Base-by-base conservation (phyloP, 1,140 invertebrate genomes). In the Drosophila burlai region DNA sequence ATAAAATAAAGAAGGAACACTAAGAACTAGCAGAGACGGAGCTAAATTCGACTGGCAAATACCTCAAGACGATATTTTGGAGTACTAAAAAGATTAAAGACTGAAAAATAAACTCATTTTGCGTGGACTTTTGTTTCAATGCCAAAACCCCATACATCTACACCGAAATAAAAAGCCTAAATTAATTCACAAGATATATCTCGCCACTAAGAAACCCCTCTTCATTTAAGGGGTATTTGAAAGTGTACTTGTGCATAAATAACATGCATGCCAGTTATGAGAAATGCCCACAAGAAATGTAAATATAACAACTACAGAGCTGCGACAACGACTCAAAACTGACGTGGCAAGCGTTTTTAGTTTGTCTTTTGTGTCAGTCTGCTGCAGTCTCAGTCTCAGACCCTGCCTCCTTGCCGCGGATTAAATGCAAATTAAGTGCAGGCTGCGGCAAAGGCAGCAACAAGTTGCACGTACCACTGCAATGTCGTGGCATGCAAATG, bases 381-480 rank as follows among this genome's bases (percentile, higher is more conserved):
- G 29, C 52, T 29, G 54, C 43, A 58, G 45, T 64, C 54, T 15
- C 21, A 45, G 45, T 7, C 45, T 24, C 45, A 24, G 11, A 24
- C 21, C 42, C 52, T 64, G 72, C 71, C 59, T 21, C 60, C 69
- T 29, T 76, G 76, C 52, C 43, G 64, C 79, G 82, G 82, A 85
- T 85, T 85, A 90, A 87, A 90, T 90, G 85, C 85, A 90, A 90
- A 90, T 85, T 89, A 90, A 90, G 72, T 82, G 85, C 84, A 81
- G 77, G 64, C 71, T 80, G 80, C 68, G 67, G 68, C 47, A 73
- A 54, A 54, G 31, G 31, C 69, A 73, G 84, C 81, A 90, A 90
- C 85, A 90, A 90, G 85, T 90, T 90, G 85, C 85, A 90, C 85
- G 85, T 89, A 89, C 74, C 50, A 60, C 66, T 66, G 77, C 50